These are phyloP conservation scores for Aphaenogaster floridana DNA, from an alignment of 1,140 invertebrate genomes.

Conservation along the genomic window DNA sequence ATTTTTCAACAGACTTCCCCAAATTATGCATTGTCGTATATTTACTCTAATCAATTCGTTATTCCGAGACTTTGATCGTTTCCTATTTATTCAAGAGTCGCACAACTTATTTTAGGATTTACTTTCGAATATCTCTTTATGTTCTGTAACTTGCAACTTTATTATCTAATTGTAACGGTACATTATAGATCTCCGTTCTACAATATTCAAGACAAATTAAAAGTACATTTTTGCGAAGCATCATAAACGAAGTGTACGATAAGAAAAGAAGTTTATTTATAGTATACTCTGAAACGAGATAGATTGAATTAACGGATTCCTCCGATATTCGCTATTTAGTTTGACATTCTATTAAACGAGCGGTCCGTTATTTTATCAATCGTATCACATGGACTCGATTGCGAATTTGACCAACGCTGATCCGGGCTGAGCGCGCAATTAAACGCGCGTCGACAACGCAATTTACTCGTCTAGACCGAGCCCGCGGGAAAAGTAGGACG, in stretches of 20 bases:
- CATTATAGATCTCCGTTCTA: not conserved
- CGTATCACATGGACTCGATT: conserved; percentile 28
- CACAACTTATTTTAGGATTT: conserved; percentile 6
- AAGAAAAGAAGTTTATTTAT: not conserved
- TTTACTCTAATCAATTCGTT: not conserved
- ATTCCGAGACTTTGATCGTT: not conserved
- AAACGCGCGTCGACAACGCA: conserved; percentile 59
- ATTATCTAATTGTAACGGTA: not conserved
- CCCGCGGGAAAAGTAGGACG: conserved; percentile 51
- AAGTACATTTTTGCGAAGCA: not conserved
- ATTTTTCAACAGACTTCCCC: not conserved
- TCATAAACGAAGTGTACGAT: not conserved
- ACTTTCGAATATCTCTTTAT: not conserved
- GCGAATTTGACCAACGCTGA: conserved; percentile 41
- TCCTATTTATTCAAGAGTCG: conserved; percentile 18
- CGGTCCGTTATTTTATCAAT: conserved; percentile 42
- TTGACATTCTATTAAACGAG: conserved; percentile 21
- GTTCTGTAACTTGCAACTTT: not conserved
- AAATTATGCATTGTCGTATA: not conserved
- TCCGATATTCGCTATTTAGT: conserved; percentile 5
- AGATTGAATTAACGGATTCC: not conserved
- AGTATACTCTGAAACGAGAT: not conserved
- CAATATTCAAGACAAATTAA: not conserved
- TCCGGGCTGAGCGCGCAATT: conserved; percentile 40
- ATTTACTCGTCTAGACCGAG: conserved; percentile 51